These are phyloP conservation scores for Malthinus seriepunctatus DNA, from an alignment of 2,888 invertebrate genomes.

Conservation along the genomic window DNA sequence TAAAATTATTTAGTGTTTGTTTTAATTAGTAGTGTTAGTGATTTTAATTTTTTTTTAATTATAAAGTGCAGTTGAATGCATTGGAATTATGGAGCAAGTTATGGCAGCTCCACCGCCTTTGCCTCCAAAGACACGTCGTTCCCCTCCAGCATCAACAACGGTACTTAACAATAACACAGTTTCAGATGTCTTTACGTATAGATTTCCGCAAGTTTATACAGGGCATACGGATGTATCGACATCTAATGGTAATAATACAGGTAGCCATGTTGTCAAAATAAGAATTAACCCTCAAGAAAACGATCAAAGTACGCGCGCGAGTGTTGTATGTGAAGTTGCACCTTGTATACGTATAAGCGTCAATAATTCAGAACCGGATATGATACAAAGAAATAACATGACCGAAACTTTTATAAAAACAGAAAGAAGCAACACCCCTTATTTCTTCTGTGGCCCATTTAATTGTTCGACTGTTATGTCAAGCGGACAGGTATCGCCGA, in stretches of 20 bases:
- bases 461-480: constrained; percentile 64
- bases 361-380: constrained; percentile 54
- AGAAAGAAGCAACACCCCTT: constrained; percentile 40
- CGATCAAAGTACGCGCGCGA: constrained; percentile 43
- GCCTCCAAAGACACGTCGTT: constrained; percentile 59
- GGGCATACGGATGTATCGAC: constrained; percentile 27
- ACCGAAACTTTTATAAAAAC: constrained; percentile 36
- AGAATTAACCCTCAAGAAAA: constrained; percentile 65
- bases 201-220: constrained; percentile 45
- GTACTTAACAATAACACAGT: constrained; percentile 52
- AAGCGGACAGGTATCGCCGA: constrained; percentile 82
- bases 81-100: constrained; percentile 58
- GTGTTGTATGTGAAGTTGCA: constrained; percentile 55
- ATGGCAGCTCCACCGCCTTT: constrained; percentile 60
- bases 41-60: background rate
- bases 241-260: constrained; percentile 18
- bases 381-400: constrained; percentile 58
- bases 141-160: constrained; percentile 52
- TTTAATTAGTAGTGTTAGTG: background rate
- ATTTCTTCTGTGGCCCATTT: constrained; percentile 66
- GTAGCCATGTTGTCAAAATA: constrained; percentile 69
- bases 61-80: constrained; percentile 15
- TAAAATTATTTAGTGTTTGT: background rate
- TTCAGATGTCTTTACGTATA: constrained; percentile 45
- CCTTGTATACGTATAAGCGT: constrained; percentile 66